These are phyloP conservation scores for Drosophila equinoxialis DNA, from an alignment of 1,140 invertebrate species.

Conservation along the genomic window DNA sequence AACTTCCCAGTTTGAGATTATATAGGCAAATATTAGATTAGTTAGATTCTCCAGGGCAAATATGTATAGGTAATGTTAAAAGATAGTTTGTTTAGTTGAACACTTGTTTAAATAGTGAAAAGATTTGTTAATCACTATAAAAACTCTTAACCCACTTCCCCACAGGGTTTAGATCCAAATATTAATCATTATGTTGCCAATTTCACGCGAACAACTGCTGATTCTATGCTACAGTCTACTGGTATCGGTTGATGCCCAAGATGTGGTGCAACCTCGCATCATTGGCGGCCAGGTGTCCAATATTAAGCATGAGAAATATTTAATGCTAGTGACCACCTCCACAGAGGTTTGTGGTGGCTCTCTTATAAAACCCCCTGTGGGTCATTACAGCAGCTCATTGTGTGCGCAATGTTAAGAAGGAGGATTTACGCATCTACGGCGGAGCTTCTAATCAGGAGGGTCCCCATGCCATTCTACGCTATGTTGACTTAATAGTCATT, in stretches of 20 bases:
- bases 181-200: constrained; percentile 13
- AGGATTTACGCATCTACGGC: constrained; percentile 44
- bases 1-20: background rate
- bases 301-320: constrained; percentile 56
- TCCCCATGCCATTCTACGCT: constrained; percentile 31
- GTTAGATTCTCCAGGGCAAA: background rate
- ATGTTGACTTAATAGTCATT: constrained; percentile 39
- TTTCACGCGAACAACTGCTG: constrained; percentile 12
- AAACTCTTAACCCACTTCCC: constrained; percentile 26
- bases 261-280: constrained; percentile 52
- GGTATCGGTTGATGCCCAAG: background rate
- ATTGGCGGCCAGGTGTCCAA: constrained; percentile 51
- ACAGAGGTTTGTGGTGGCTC: constrained; percentile 60
- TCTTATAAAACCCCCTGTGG: constrained; percentile 48
- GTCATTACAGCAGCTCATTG: constrained; percentile 64
- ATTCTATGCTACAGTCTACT: constrained; percentile 13
- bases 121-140: constrained; percentile 46
- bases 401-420: constrained; percentile 29
- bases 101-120: constrained; percentile 66
- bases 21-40: background rate
- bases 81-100: constrained; percentile 29
- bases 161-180: background rate
- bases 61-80: background rate
- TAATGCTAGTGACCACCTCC: constrained; percentile 53
- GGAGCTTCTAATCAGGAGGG: constrained; percentile 56